Evolutionary conservation across 2,113 vertebrate species (phyloP), one percentile per base, ranked within the genome.

Genomic region (Polyodon spathula): DNA sequence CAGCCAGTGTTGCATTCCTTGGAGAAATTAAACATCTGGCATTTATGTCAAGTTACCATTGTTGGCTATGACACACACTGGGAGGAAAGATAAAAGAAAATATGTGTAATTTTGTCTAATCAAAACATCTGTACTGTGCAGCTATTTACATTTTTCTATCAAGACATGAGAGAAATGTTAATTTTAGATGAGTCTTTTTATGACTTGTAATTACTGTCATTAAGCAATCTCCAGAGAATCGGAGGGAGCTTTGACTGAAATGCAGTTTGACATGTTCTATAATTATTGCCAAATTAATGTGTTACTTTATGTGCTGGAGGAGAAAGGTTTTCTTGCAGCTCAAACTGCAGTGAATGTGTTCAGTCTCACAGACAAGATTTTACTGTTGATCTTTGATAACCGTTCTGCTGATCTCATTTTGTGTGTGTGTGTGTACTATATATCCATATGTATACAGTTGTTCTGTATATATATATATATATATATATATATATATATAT

Each of bases 91-190:
- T 27, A 27, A 27, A 27, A 27, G 27, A 27, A 74, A 89, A 86
- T 86, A 89, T 90, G 90, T 92, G 87, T 92, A 93, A 93, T 95
- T 96, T 81, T 92, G 91, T 89, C 85, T 94, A 92, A 96, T 97
- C 94, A 97, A 90, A 97, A 95, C 93, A 95, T 94, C 92, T 91
- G 92, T 90, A 89, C 84, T 69, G 80, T 81, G 79, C 79, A 86
- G 79, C 81, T 88, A 86, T 85, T 86, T 89, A 88, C 85, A 87
- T 88, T 86, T 86, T 86, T 76, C 81, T 76, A 86, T 89, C 84
- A 88, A 88, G 86, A 84, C 88, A 85, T 85, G 79, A 87, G 84
- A 93, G 91, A 95, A 89, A 88, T 88, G 85, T 89, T 89, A 88
- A 88, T 90, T 90, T 86, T 79, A 90, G 86, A 90, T 40, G 82